Conservation (phyloP, 1,140 invertebrate genomes). For the Caenorhabditis brenneri region DNA sequence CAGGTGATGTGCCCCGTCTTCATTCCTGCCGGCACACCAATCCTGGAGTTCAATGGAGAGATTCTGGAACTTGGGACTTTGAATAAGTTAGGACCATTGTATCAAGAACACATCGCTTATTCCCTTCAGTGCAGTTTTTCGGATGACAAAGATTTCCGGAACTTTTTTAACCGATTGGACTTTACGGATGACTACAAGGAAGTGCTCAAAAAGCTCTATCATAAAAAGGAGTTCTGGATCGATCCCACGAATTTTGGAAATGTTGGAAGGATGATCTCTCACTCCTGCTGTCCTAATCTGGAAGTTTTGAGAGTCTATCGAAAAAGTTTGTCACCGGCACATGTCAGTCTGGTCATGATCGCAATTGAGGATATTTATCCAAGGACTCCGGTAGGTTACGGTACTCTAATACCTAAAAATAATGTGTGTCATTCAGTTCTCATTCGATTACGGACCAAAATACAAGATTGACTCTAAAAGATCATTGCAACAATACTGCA, state of each 20-base stretch:
- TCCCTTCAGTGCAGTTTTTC: too few relatives aligned
- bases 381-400: neutral
- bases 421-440: neutral
- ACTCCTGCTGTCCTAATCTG: neutral
- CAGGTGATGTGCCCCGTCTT: neutral
- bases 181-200: neutral
- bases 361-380: neutral
- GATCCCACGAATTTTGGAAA: neutral
- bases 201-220: neutral
- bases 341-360: neutral
- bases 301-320: neutral
- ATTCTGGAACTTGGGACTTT: too few relatives aligned
- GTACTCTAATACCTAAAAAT: neutral
- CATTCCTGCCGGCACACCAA: slow-evolving; percentile 7
- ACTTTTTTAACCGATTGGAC: too few relatives aligned
- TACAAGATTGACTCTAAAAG: neutral
- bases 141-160: too few relatives aligned
- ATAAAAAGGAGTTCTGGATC: neutral
- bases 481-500: too few relatives aligned
- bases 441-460: neutral
- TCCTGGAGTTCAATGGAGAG: neutral
- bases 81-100: neutral
- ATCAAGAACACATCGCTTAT: too few relatives aligned
- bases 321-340: neutral
- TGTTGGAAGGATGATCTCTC: neutral